phyloP scores from a whole-genome alignment of 2,113 vertebrate genomes.

The Sigmodon hispidus region DNA sequence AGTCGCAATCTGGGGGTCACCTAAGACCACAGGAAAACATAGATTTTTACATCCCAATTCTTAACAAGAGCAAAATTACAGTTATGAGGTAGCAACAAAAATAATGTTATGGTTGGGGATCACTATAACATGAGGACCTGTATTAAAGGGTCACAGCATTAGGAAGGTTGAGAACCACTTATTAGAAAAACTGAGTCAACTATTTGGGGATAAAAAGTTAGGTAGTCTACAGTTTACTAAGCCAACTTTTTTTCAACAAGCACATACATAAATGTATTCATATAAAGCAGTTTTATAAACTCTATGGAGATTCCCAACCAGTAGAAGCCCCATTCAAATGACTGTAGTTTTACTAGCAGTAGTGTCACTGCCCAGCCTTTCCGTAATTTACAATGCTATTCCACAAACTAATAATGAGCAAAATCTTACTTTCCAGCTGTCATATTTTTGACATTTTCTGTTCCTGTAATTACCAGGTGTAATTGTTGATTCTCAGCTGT shows the following conservation, averaged over 20 bases:
- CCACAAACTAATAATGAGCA: slow-evolving; percentile 53
- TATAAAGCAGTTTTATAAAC: slow-evolving; percentile 67
- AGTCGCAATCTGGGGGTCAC: neutral
- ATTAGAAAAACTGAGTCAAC: slow-evolving; percentile 44
- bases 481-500: neutral
- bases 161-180: neutral
- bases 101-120: neutral
- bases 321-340: slow-evolving; percentile 64
- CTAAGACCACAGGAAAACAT: neutral
- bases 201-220: slow-evolving; percentile 63
- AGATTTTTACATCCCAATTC: neutral
- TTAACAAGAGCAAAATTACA: neutral
- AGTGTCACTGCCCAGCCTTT: neutral
- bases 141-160: neutral
- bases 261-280: slow-evolving; percentile 38
- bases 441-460: slow-evolving; percentile 36
- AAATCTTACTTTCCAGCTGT: slow-evolving; percentile 23
- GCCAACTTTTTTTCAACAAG: slow-evolving; percentile 53
- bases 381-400: slow-evolving; percentile 39
- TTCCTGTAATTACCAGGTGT: neutral
- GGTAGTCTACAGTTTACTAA: slow-evolving; percentile 55
- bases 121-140: neutral
- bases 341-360: slow-evolving; percentile 56
- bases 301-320: slow-evolving; percentile 54
- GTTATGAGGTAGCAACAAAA: neutral